Evolutionary conservation across 2,888 invertebrate genomes (phyloP), one percentile per base, ranked within the genome.

Genomic region (Polyommatus iphigenia): DNA sequence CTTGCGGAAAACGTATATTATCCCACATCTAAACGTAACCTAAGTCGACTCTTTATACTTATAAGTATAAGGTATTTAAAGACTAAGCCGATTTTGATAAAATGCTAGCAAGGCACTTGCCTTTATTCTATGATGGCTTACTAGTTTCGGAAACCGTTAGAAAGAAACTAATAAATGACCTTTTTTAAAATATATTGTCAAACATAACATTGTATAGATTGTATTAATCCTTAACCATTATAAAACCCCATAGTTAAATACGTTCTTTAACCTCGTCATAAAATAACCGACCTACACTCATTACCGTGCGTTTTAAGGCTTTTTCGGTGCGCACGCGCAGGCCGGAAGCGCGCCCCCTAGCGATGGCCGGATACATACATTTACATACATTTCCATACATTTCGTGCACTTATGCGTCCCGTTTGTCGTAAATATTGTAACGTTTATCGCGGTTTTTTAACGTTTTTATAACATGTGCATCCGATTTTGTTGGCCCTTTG

Each of bases 331-430:
- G 80, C 79, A 77, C 79, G 78, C 81, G 85, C 88, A 86, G 85
- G 79, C 82, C 86, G 89, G 89, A 89, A 89, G 89, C 89, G 89
- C 89, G 87, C 87, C 84, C 83, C 84, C 84, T 80, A 80, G 81
- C 84, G 89, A 89, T 89, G 83, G 81, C 78, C 81, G 82, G 89
- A 89, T 89, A 89, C 88, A 89, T 88, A 82, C 80, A 89, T 89
- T 89, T 84, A 83, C 88, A 89, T 89, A 82, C 80, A 88, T 89
- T 87, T 85, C 81, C 85, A 85, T 85, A 82, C 76, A 82, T 83
- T 80, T 83, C 81, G 80, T 83, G 84, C 85, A 84, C 80, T 82
- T 82, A 82, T 81, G 80, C 71, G 76, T 75, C 59, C 71, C 77
- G 20, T 73, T 73, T 46, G 75, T 50, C 75, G 50, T 54, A 75